Evolutionary conservation across 2,888 invertebrate genomes (phyloP), one percentile per base, ranked within the genome.

Genomic region (Pammene aurita): DNA sequence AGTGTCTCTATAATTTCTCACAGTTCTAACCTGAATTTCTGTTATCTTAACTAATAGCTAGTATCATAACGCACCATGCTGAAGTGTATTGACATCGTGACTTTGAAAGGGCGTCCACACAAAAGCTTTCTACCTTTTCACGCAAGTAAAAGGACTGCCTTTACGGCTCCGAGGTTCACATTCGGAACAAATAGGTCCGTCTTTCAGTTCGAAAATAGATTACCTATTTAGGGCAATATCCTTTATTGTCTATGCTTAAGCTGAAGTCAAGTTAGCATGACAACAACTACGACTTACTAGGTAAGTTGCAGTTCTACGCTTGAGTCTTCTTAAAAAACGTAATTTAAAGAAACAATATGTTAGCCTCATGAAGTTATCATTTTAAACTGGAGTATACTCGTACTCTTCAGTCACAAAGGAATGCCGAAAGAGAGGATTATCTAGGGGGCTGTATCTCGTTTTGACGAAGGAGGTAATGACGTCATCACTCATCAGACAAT

Each of bases 51-150:
- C 42, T 42, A 44, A 26, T 60, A 48, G 35, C 42, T 11, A 41
- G 50, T 42, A 54, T 26, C 38, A 41, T 55, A 54, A 26, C 54
- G 7, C 26, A 44, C 34, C 13, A 34, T 26, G 26, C 26, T 63
- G 16, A 54, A 54, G n/a, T 34, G 13, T 52, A 42, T 50, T 62
- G 34, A 67, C 42, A 50, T 50, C 48, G 18, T 46, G 35, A 54
- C 55, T 56, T 57, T 64, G 63, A 60, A 71, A 55, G 50, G 42
- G 41, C 38, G 50, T 64, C 56, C 48, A 61, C 14, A 64, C 68
- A 64, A 68, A 58, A 68, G 68, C 68, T 68, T 68, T 64, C 68
- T 58, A 58, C 58, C 63, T 52, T 68, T 68, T 35, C 18, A 63
- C 11, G 5, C 26, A 7, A 57, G 57, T 68, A 52, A 68, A 68